phyloP scores from a whole-genome alignment of 2,797 vertebrate genomes.

The Melanitta fusca region DNA sequence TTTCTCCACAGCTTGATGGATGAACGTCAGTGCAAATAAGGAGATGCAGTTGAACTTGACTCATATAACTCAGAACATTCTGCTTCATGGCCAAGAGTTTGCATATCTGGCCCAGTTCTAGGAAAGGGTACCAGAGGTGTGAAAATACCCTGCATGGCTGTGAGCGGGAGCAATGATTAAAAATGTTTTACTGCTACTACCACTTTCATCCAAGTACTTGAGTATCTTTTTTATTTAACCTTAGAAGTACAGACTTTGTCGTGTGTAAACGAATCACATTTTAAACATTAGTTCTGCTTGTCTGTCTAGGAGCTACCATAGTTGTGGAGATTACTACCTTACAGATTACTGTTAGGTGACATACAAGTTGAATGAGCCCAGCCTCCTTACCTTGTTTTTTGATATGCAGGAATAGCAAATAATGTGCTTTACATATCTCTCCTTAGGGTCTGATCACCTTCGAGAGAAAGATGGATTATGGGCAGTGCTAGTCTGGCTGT shows the following conservation, averaged over 20 bases:
- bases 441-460: constrained; percentile 94
- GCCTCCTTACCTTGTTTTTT: not conserved
- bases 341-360: not conserved
- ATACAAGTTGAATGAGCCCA: not conserved
- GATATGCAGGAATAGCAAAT: not conserved
- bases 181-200: not conserved
- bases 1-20: not conserved
- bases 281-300: not conserved
- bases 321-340: not conserved
- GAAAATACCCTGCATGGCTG: not conserved
- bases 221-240: not conserved
- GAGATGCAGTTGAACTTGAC: not conserved
- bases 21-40: not conserved
- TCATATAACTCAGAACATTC: not conserved
- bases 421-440: constrained; percentile 12
- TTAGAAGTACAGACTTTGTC: not conserved
- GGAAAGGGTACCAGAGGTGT: not conserved
- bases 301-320: not conserved
- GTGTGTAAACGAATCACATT: not conserved
- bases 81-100: not conserved
- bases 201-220: not conserved
- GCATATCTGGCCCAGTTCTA: not conserved
- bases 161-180: not conserved
- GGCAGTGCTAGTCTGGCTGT: constrained; percentile 96
- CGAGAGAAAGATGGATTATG: constrained; percentile 97